A percentile compares a stretch with the other conserved stretches of the same genome.
phyloP scores from a whole-genome alignment of 2,797 vertebrate species.

The Phataginus tricuspis region DNA sequence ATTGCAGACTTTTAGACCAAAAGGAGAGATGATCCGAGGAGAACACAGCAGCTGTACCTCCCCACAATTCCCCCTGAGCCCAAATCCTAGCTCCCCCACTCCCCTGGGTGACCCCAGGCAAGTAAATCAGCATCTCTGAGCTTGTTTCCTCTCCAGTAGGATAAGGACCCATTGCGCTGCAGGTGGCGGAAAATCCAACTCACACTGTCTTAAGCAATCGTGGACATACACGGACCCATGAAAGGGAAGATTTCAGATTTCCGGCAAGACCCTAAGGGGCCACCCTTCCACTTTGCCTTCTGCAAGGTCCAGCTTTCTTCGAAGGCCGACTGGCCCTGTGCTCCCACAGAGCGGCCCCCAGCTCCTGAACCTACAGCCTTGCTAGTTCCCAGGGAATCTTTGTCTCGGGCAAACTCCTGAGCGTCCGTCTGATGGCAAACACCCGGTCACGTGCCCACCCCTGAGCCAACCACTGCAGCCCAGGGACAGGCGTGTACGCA shows the following conservation, averaged over 20 bases:
- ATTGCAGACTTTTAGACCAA: neutral
- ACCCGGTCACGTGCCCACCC: neutral
- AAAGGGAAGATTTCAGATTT: neutral
- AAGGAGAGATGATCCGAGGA: too few relatives aligned
- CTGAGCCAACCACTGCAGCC: neutral
- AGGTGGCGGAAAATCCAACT: neutral
- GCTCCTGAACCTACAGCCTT: neutral
- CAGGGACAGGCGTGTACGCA: neutral
- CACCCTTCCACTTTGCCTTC: neutral
- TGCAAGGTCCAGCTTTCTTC: neutral
- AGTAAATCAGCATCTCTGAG: neutral
- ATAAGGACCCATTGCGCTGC: neutral
- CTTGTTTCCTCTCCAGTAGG: neutral
- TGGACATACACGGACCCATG: accelerated
- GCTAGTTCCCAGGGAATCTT: neutral
- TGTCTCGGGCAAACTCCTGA: neutral
- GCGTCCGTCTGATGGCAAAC: neutral
- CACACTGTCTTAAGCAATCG: neutral
- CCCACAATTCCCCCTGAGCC: neutral
- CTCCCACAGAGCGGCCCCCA: neutral
- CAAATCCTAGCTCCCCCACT: neutral
- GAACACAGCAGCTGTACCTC: neutral
- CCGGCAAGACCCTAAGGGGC: neutral
- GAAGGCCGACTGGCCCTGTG: neutral
- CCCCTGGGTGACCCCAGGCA: neutral